These are phyloP conservation scores for Apocrypta bakeri DNA, from an alignment of 1,140 invertebrate genomes.

Conservation along the genomic window DNA sequence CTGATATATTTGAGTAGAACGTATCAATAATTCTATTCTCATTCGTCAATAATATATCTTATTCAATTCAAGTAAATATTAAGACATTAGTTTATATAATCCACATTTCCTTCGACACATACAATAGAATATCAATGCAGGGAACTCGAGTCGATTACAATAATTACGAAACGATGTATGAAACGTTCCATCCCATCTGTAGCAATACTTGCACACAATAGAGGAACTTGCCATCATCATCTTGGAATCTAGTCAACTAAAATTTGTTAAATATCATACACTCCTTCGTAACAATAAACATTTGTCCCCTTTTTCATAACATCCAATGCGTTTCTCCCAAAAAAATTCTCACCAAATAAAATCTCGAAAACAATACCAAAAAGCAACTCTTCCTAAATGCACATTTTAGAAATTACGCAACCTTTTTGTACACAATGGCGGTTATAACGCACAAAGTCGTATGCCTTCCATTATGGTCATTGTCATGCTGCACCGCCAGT, in stretches of 20 bases:
- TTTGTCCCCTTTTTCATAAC: background rate
- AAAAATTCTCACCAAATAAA: too few relatives aligned
- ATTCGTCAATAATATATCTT: background rate
- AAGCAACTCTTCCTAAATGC: too few relatives aligned
- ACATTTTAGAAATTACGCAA: too few relatives aligned
- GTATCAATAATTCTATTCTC: background rate
- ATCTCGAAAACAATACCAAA: too few relatives aligned
- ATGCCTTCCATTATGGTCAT: constrained; percentile 27
- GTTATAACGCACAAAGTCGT: too few relatives aligned
- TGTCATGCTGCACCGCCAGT: constrained; percentile 39
- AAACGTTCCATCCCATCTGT: background rate
- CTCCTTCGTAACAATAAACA: background rate
- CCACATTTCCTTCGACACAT: background rate
- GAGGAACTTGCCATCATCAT: background rate
- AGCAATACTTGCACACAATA: background rate
- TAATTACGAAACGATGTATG: constrained; percentile 11
- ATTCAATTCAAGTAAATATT: constrained; percentile 14
- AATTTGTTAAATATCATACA: background rate
- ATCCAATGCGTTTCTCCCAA: background rate
- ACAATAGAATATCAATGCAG: constrained; percentile 22
- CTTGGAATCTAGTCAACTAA: background rate
- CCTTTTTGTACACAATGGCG: too few relatives aligned
- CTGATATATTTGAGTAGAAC: background rate
- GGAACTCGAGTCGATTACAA: constrained; percentile 22
- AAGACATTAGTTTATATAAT: constrained; percentile 25